phyloP scores from a whole-genome alignment of 2,113 vertebrate genomes.

The Clarias batrachus region DNA sequence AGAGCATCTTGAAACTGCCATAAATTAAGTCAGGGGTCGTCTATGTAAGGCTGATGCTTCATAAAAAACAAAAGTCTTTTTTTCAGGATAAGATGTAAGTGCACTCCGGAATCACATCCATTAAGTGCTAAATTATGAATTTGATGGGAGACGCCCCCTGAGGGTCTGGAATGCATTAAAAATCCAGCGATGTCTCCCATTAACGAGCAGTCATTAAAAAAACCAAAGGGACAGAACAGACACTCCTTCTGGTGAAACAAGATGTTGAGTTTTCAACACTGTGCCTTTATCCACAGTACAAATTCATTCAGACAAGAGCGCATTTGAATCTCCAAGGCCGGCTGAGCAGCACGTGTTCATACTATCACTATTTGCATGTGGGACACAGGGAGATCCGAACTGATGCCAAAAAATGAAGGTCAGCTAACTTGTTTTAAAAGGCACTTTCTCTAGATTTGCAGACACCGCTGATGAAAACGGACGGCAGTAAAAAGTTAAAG shows the following conservation, averaged over 20 bases:
- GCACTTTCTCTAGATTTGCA: slow-evolving; percentile 32
- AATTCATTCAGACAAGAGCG: slow-evolving; percentile 52
- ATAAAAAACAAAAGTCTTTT: slow-evolving; percentile 61
- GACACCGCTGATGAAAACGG: background rate
- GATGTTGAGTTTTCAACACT: slow-evolving; percentile 33
- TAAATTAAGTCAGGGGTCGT: slow-evolving; percentile 64
- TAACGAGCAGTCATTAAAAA: slow-evolving; percentile 70
- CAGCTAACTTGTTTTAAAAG: slow-evolving; percentile 40
- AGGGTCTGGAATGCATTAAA: slow-evolving; percentile 53
- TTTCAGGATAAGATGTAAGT: slow-evolving; percentile 65
- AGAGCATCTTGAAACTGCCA: slow-evolving; percentile 61
- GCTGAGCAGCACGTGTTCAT: slow-evolving; percentile 60
- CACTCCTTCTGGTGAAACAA: slow-evolving; percentile 47
- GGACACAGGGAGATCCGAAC: slow-evolving; percentile 56
- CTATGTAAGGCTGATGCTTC: slow-evolving; percentile 52
- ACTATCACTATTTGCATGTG: slow-evolving; percentile 60
- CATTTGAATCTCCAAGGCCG: slow-evolving; percentile 55
- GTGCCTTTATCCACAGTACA: slow-evolving; percentile 43
- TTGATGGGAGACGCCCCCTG: slow-evolving; percentile 55
- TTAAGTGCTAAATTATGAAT: slow-evolving; percentile 78
- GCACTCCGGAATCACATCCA: slow-evolving; percentile 74
- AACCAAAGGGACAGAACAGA: slow-evolving; percentile 61
- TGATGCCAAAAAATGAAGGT: slow-evolving; percentile 58
- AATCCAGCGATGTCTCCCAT: slow-evolving; percentile 55
- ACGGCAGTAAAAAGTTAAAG: slow-evolving; percentile 30